phyloP scores from a whole-genome alignment of 2,113 vertebrate species.

The Callipepla squamata region DNA sequence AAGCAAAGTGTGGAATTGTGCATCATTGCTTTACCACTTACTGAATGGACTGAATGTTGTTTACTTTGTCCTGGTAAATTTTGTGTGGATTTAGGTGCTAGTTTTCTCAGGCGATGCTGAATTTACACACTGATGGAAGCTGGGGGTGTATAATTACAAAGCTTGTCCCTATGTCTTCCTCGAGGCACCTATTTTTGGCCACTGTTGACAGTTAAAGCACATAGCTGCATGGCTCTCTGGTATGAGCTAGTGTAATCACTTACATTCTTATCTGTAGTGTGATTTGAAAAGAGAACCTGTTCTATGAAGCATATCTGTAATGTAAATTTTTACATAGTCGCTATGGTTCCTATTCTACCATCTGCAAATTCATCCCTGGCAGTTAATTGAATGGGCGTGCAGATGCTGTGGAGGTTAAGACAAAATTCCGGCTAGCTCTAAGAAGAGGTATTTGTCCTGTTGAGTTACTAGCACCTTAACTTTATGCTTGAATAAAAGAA shows the following conservation, averaged over 20 bases:
- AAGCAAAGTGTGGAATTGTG: background rate
- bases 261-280: background rate
- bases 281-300: background rate
- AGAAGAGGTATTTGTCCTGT: background rate
- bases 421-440: background rate
- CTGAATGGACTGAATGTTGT: accelerated
- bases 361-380: background rate
- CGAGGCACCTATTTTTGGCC: background rate
- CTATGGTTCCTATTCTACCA: background rate
- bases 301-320: background rate
- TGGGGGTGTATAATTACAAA: background rate
- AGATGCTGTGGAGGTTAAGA: background rate
- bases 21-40: background rate
- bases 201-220: background rate
- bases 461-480: background rate
- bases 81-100: background rate
- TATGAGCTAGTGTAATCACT: background rate
- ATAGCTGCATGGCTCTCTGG: background rate
- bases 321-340: background rate
- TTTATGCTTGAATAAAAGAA: background rate
- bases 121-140: background rate
- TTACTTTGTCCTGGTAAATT: background rate
- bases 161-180: background rate
- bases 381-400: background rate
- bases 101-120: background rate